Conservation (phyloP, 1,140 invertebrate species). For the Pygmarrhopalites habei region DNA sequence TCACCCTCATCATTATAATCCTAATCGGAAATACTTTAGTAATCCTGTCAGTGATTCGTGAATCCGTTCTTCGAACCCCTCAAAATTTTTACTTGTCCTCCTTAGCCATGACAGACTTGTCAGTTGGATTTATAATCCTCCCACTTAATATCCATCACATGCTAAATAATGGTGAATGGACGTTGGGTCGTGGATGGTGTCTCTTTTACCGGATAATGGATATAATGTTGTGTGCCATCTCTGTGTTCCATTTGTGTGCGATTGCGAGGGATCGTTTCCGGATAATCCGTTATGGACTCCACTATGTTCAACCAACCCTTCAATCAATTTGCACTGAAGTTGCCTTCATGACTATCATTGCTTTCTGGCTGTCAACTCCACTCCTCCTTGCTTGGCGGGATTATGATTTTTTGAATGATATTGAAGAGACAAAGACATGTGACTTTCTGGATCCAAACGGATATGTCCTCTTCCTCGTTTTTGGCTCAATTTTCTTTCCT, state of each 20-base stretch:
- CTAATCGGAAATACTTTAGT: constrained; percentile 17
- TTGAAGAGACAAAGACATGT: constrained; percentile 43
- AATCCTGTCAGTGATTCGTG: not conserved
- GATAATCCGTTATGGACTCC: constrained; percentile 57
- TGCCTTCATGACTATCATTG: constrained; percentile 51
- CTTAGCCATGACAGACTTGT: constrained; percentile 12
- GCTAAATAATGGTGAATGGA: constrained; percentile 2
- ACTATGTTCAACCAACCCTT: constrained; percentile 54
- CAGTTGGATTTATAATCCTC: constrained; percentile 18
- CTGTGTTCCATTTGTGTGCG: constrained; percentile 76
- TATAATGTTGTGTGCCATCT: constrained; percentile 48
- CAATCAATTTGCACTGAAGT: constrained; percentile 43
- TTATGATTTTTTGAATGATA: constrained; percentile 26
- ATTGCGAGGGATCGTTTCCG: constrained; percentile 50
- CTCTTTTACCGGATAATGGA: constrained; percentile 9
- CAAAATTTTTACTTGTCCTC: constrained; percentile 14
- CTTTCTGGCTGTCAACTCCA: constrained; percentile 62
- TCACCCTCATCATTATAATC: not conserved
- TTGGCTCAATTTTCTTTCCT: constrained; percentile 34
- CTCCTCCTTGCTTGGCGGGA: constrained; percentile 20
- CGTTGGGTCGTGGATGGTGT: not conserved
- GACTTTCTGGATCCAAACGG: constrained; percentile 10
- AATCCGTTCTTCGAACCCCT: not conserved
- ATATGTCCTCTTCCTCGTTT: constrained; percentile 23
- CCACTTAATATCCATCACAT: constrained; percentile 35